These are phyloP conservation scores for Anastrepha obliqua DNA, from an alignment of 1,140 invertebrate genomes.

Conservation along the genomic window DNA sequence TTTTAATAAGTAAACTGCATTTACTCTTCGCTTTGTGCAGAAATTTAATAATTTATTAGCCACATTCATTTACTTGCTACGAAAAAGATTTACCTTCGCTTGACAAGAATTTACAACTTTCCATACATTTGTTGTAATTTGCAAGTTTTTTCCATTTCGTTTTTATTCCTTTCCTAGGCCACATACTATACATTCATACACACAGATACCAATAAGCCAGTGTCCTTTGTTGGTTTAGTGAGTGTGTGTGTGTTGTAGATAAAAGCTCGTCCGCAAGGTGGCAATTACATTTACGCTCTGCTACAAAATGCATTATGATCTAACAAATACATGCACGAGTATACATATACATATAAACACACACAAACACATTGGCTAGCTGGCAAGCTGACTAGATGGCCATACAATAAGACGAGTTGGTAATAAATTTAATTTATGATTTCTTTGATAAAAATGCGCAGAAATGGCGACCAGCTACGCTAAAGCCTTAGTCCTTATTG, in stretches of 20 bases:
- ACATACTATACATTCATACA: background rate
- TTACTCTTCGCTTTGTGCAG: background rate
- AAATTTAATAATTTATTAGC: background rate
- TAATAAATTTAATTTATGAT: constrained; percentile 49
- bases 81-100: background rate
- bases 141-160: background rate
- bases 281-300: constrained; percentile 45
- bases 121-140: background rate
- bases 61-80: background rate
- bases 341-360: background rate
- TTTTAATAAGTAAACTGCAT: too few relatives aligned
- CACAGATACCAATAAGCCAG: background rate
- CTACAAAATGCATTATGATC: constrained; percentile 41
- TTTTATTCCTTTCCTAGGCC: background rate
- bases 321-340: constrained; percentile 12
- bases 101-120: constrained; percentile 32
- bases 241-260: too few relatives aligned
- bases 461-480: background rate
- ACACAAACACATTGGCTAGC: background rate
- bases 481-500: background rate
- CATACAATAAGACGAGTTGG: constrained; percentile 22
- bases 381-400: background rate
- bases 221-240: background rate
- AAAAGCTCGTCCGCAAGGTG: constrained; percentile 34
- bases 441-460: constrained; percentile 50